Base-by-base conservation (phyloP, 37 sponge, comb jelly and placozoan species). In the Hormiphora californensis region DNA sequence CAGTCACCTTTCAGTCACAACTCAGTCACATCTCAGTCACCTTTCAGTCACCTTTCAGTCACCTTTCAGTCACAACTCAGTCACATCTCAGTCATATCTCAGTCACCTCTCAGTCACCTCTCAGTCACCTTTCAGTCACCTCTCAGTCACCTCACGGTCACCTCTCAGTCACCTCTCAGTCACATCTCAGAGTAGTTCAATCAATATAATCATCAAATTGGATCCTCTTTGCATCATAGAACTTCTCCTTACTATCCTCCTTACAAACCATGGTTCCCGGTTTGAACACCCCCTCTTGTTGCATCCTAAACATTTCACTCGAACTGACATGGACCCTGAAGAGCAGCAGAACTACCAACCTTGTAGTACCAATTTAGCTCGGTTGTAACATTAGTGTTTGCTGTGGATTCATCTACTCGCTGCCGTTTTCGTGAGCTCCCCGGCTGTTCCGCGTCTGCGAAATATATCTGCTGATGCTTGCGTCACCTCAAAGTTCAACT, bases 391-490 rank as follows among this genome's bases (percentile, higher is more conserved):
- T 23, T 30, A 41, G 81, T 17, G 12, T 46, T 4, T 27, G 35
- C 1, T 73, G 46, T 2, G 43, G 3, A 23, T 73, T 73, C 44
- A 41, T 5, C 25, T 46, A 43, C 81, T 73, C 43, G 25, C 81
- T 73, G 39, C 44, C 43, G 23, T 46, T 73, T 11, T 33, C 41
- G 7, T 11, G 5, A 5, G n/a, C 61, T 57, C 23, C 23, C n/a
- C 27, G 30, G 1, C 8, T 28, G 23, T n/a, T 73, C 81, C 39
- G 30, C 30, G 25, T 73, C 81, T n/a, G 39, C 81, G 38, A 73
- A n/a, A 73, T 73, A 73, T 73, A 33, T 73, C 81, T 28, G 40
- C 81, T 73, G 81, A 40, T 36, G 81, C 81, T 73, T 73, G 36
- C 38, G 40, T 73, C 12, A 73, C 38, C 23, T 73, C 81, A 46